These are phyloP conservation scores for Cladorhizidae sp. DNA, from an alignment of 37 sponge, comb jelly and placozoan species.

Conservation along the genomic window DNA sequence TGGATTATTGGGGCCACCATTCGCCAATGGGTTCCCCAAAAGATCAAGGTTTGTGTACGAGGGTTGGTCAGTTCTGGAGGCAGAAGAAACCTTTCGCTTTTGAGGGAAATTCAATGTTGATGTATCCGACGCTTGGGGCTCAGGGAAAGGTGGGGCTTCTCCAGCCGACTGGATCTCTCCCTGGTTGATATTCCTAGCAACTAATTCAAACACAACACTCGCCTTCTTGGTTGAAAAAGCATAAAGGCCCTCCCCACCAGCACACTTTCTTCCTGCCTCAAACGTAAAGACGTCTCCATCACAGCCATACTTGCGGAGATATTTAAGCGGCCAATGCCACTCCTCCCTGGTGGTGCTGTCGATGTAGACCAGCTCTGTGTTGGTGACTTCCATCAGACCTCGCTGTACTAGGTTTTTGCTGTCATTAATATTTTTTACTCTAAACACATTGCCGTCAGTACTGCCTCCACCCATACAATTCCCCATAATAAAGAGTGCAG, in stretches of 20 bases:
- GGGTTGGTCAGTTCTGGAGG: neutral
- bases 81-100: neutral
- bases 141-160: conserved; percentile 19
- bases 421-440: conserved; percentile 68
- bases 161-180: conserved; percentile 31
- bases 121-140: neutral
- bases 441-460: conserved; percentile 40
- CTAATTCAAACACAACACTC: conserved; percentile 55
- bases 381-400: conserved; percentile 71
- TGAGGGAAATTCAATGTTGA: neutral
- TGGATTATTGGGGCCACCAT: neutral
- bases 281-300: conserved; percentile 86
- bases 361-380: conserved; percentile 44
- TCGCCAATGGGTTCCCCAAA: neutral
- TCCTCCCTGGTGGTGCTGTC: conserved; percentile 40
- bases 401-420: conserved; percentile 27
- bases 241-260: conserved; percentile 77
- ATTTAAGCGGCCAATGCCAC: conserved; percentile 83
- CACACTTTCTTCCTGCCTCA: conserved; percentile 87
- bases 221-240: conserved; percentile 67
- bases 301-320: conserved; percentile 79
- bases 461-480: conserved; percentile 19
- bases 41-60: conserved; percentile 26
- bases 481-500: no score
- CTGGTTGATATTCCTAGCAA: conserved; percentile 64